A percentile compares a stretch with the other conserved stretches of the same genome.
These are phyloP conservation scores for Eucera pruinosa DNA, from an alignment of 2,888 invertebrate genomes.

Conservation along the genomic window DNA sequence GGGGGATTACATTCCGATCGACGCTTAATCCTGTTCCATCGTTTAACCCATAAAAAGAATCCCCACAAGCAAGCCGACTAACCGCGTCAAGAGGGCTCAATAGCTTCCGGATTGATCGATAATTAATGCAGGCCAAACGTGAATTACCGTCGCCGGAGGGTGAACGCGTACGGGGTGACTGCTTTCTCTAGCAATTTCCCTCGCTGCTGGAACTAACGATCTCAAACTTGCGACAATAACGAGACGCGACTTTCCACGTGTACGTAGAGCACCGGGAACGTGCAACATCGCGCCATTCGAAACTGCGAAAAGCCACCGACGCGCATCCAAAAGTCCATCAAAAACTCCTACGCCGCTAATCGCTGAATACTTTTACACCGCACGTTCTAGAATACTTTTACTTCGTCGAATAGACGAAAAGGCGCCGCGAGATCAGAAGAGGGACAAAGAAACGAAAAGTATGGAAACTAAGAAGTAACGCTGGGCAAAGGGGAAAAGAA, in stretches of 20 bases:
- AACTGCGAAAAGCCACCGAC: slow-evolving; percentile 1
- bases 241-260: slow-evolving; percentile 26
- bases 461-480: not conserved
- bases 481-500: slow-evolving; percentile 22
- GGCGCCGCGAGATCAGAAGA: too few species aligned
- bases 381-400: too few species aligned
- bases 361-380: too few species aligned
- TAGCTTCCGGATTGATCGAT: slow-evolving; percentile 22
- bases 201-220: slow-evolving; percentile 43
- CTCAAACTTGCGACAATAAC: slow-evolving; percentile 43
- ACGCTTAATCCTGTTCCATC: not conserved
- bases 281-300: slow-evolving; percentile 21
- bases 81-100: not conserved
- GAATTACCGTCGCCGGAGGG: slow-evolving; percentile 13
- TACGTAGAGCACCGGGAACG: slow-evolving; percentile 34
- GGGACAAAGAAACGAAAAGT: not conserved
- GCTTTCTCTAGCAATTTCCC: slow-evolving; percentile 6
- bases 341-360: too few species aligned
- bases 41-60: slow-evolving; percentile 19
- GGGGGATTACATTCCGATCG: not conserved
- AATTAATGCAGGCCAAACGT: slow-evolving; percentile 23
- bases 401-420: too few species aligned
- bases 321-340: too few species aligned
- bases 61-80: not conserved
- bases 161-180: slow-evolving; percentile 5